Base-by-base conservation (phyloP, 2,113 vertebrate genomes). In the Leucopsar rothschildi region DNA sequence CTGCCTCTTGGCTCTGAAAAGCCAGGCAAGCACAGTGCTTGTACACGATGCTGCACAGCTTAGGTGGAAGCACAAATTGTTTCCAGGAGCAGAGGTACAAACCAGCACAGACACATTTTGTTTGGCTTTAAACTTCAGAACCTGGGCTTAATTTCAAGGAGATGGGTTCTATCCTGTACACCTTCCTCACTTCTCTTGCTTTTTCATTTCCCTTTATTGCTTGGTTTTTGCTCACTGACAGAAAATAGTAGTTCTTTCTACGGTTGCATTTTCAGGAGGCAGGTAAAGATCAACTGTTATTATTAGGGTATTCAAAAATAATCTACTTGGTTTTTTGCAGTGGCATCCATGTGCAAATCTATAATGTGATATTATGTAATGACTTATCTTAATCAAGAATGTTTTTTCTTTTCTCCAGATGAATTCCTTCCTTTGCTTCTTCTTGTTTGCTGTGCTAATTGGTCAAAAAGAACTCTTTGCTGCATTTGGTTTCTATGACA, bases 341-440 rank as follows among this genome's bases (percentile, higher is more conserved):
- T 69, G 31, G 24, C 0, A 0, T 76, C 77, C 60, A 52, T 39
- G 1, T 61, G n/a, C 53, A 68, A 35, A 28, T 82, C 29, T 80
- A 5, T 83, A 72, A 55, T 42, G 18, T 44, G 39, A 8, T 49
- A 25, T 33, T 69, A 42, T 55, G 17, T 49, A 61, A 45, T 19
- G 44, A 52, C 15, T 52, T 31, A 35, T 1, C 33, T 47, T 90
- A 90, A 93, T 93, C 11, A 40, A 45, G 22, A 91, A 59, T 71
- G 12, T 82, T 95, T 39, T 28, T 92, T 81, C 77, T 12, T 90
- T 92, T 96, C 82, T 97, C 57, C 97, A 99, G 99, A 98, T 99
- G 98, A 99, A 99, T 96, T 99, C 99, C 72, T 99, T 99, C 97
- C 97, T 99, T 79, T 99, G 99, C 96, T 99, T 99, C 97, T 99